Conservation (phyloP, 2,888 invertebrate species). For the Papilio elwesi region DNA sequence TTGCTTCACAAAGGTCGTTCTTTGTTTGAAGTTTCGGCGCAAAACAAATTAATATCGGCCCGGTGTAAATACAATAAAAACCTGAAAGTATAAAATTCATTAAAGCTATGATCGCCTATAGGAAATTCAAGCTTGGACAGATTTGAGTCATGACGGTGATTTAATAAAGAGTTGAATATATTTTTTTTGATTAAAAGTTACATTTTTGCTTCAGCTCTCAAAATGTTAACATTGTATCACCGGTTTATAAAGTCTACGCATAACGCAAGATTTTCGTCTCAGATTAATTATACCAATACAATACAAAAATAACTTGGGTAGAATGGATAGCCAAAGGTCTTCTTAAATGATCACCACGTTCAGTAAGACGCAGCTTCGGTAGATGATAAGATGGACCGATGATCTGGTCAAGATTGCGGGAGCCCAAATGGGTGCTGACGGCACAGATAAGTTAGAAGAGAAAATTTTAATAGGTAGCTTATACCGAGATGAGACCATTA, state of each 20-base stretch:
- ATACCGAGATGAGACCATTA: background rate
- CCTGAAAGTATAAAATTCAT: conserved; percentile 9
- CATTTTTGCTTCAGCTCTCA: background rate
- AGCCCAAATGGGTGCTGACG: no score
- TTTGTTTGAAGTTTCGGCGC: conserved; percentile 29
- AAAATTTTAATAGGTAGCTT: background rate
- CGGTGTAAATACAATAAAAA: conserved; percentile 22
- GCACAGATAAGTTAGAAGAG: background rate
- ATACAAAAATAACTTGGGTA: no score
- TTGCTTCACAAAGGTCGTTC: conserved; percentile 14
- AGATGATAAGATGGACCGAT: no score
- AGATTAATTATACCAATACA: no score
- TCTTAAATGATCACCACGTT: no score
- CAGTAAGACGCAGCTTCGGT: no score
- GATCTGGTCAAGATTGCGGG: no score
- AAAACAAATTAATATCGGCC: conserved; percentile 20
- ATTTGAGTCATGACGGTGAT: background rate
- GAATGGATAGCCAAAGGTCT: no score
- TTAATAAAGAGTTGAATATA: background rate
- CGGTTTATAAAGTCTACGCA: no score
- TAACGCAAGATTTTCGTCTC: no score
- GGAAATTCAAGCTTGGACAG: background rate
- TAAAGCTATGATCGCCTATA: background rate
- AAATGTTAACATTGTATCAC: background rate
- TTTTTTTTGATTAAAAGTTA: background rate